These are phyloP conservation scores for Callyntrura sp. DNA, from an alignment of 2,888 invertebrate genomes.

Conservation along the genomic window DNA sequence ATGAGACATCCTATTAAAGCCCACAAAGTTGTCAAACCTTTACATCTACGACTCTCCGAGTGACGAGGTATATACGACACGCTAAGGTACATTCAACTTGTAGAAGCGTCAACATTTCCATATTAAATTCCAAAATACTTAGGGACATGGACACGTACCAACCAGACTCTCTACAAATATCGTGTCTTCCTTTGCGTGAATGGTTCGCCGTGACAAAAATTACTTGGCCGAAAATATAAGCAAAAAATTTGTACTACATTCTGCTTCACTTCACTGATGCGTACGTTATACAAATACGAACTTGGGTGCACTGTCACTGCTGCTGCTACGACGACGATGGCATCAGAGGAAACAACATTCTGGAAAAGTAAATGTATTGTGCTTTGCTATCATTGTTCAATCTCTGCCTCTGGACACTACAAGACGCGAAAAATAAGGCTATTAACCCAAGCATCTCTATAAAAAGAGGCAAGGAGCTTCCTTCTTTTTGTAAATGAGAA, in stretches of 20 bases:
- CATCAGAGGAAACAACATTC: neutral
- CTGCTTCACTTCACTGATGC: neutral
- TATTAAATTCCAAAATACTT: conserved; percentile 21
- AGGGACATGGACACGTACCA: neutral
- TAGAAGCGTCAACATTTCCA: neutral
- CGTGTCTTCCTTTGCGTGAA: neutral
- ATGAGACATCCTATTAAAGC: no score
- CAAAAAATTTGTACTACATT: neutral
- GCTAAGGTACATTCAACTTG: neutral
- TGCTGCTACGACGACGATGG: neutral
- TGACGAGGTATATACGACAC: neutral
- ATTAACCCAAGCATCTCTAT: neutral
- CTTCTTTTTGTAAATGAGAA: neutral
- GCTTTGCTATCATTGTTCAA: conserved; percentile 12
- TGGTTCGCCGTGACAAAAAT: neutral
- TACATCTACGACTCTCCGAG: no score
- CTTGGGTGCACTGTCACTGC: neutral
- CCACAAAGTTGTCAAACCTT: no score
- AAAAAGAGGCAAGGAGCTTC: neutral
- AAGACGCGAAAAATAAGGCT: neutral
- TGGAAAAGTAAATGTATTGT: neutral
- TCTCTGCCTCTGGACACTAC: conserved; percentile 17
- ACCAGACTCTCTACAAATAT: neutral
- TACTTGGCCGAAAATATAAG: no score
- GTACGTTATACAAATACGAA: neutral